Conservation (phyloP, 2,113 vertebrate species). For the Lota lota region DNA sequence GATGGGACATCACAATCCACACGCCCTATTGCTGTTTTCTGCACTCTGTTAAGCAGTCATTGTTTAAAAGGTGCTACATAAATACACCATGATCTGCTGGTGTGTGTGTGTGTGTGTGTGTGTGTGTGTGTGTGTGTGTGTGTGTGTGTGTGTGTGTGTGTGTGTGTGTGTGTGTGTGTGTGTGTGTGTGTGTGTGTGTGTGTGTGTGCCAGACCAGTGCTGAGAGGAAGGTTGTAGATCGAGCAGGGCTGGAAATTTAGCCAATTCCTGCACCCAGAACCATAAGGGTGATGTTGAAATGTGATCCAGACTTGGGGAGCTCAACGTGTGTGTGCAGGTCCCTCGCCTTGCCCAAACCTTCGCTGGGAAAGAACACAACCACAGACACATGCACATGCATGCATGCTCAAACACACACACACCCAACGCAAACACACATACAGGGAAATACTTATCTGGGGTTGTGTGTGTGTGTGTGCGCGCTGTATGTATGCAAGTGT, state of each 20-base stretch:
- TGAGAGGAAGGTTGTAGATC: background rate
- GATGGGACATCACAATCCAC: too few relatives aligned
- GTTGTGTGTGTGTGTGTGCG: background rate
- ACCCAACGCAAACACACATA: too few relatives aligned
- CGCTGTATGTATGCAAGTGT: background rate
- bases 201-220: background rate
- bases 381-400: background rate
- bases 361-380: background rate
- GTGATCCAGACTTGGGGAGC: conserved; percentile 10
- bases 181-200: background rate
- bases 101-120: background rate
- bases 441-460: background rate
- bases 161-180: too few relatives aligned
- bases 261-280: conserved; percentile 3
- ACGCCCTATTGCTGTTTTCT: too few relatives aligned
- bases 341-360: conserved; percentile 1
- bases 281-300: conserved; percentile 28
- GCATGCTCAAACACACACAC: background rate
- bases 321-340: conserved; percentile 46
- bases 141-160: background rate
- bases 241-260: background rate
- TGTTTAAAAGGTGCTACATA: too few relatives aligned
- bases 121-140: too few relatives aligned
- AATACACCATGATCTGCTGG: background rate
- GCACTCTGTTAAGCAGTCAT: too few relatives aligned